A percentile compares a stretch with the other conserved stretches of the same genome.
These are phyloP conservation scores for Drosophila mettleri DNA, from an alignment of 2,888 invertebrate species.

Conservation along the genomic window DNA sequence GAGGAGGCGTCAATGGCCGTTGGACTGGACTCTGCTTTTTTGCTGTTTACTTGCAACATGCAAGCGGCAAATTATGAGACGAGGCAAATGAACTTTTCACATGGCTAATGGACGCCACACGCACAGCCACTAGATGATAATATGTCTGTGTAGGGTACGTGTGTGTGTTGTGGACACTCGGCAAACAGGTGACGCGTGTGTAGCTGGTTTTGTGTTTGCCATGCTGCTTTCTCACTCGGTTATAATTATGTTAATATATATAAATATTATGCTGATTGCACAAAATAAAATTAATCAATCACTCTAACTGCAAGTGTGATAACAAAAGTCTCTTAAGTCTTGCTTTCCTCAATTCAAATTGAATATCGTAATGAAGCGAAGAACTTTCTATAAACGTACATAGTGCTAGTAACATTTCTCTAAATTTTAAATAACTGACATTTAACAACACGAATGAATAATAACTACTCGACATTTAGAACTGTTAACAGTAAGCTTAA, in stretches of 20 bases:
- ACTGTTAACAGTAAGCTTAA: not conserved
- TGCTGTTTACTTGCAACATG: slow-evolving; percentile 62
- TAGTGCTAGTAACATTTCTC: not conserved
- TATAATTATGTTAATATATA: slow-evolving; percentile 49
- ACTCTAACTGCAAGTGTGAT: too few relatives aligned
- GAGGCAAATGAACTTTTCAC: slow-evolving; percentile 81
- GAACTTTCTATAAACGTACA: not conserved
- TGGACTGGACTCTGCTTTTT: slow-evolving; percentile 26
- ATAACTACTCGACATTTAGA: not conserved
- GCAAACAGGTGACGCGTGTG: slow-evolving; percentile 65
- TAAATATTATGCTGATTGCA: slow-evolving; percentile 47
- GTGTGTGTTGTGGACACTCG: slow-evolving; percentile 41
- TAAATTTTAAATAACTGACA: too few relatives aligned
- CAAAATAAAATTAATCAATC: too few relatives aligned
- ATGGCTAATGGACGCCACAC: slow-evolving; percentile 69
- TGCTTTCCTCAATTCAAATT: too few relatives aligned
- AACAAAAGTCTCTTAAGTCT: too few relatives aligned
- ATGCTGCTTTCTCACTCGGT: slow-evolving; percentile 46
- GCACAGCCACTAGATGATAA: slow-evolving; percentile 30
- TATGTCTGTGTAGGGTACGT: slow-evolving; percentile 26
- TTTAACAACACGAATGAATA: too few relatives aligned
- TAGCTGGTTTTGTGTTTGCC: slow-evolving; percentile 38
- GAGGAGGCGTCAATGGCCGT: slow-evolving; percentile 32
- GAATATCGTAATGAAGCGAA: not conserved
- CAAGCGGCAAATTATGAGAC: slow-evolving; percentile 78